Percentiles rank a stretch among this genome's conserved stretches.
These are phyloP conservation scores for Tachypleus tridentatus DNA, from an alignment of 1,140 invertebrate genomes.

Conservation along the genomic window DNA sequence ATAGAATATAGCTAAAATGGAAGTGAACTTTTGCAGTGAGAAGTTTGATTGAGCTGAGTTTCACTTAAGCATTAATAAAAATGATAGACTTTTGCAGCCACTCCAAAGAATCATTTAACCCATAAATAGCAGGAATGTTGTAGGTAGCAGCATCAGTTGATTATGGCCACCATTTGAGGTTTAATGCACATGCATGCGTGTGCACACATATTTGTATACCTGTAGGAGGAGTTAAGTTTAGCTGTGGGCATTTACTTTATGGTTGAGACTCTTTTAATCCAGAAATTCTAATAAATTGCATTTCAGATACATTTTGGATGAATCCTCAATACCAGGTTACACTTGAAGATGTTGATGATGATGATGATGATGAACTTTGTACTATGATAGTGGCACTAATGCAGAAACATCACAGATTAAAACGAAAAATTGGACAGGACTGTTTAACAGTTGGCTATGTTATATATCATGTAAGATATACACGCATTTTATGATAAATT, in stretches of 20 bases:
- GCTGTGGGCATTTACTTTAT: too few relatives aligned
- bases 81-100: too few relatives aligned
- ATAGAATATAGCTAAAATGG: too few relatives aligned
- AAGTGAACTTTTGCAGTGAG: too few relatives aligned
- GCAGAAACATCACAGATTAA: constrained; percentile 73
- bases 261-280: constrained; percentile 17
- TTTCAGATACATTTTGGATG: constrained; percentile 72
- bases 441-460: constrained; percentile 91
- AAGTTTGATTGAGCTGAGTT: too few relatives aligned
- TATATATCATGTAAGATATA: constrained; percentile 59
- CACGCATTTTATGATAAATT: background rate
- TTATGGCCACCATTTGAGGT: too few relatives aligned
- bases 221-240: constrained; percentile 16
- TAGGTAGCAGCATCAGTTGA: too few relatives aligned
- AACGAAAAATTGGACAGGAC: constrained; percentile 82
- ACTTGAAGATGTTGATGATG: constrained; percentile 74
- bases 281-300: background rate
- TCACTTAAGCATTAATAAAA: too few relatives aligned
- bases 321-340: constrained; percentile 93
- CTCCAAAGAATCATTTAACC: too few relatives aligned
- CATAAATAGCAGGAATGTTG: too few relatives aligned
- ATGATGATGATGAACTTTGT: constrained; percentile 78
- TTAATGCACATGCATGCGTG: too few relatives aligned
- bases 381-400: constrained; percentile 79
- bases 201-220: too few relatives aligned